Evolutionary conservation across 2,113 vertebrate species (phyloP), one percentile per base, ranked within the genome.

Genomic region (Nematolebias whitei): DNA sequence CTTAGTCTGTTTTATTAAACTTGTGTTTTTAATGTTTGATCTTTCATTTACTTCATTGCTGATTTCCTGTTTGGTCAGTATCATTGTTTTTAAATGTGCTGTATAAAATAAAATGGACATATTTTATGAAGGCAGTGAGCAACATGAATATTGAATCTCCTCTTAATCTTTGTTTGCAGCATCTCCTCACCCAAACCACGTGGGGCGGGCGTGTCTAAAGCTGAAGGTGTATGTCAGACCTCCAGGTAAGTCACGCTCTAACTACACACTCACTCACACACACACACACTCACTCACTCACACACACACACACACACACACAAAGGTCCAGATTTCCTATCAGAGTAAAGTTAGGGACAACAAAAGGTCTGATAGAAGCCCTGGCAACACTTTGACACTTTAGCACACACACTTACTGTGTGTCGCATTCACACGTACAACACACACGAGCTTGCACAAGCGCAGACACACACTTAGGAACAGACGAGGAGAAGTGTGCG

Each of bases 151-250:
- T 26, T 14, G 75, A 61, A 84, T 87, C 68, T 78, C 26, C 61
- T 64, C 75, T 82, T 66, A 60, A 68, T 82, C 54, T 82, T 45
- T 89, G 76, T 74, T 89, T 63, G 0, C 88, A 96, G 96, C 96
- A 1, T 94, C 96, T 0, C 94, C 95, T 6, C 95, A 95, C 11
- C 94, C 94, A 0, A 96, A 94, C 76, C 84, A 87, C 4, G 94
- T 96, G 86, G 96, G 96, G 83, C 91, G 88, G 68, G 92, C 93
- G 78, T 97, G 96, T 93, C 92, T 97, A 88, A 94, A 95, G 85
- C 91, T 97, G 88, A 97, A 96, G 90, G 96, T 96, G 76, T 97
- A 96, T 0, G 96, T 95, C 57, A 92, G 94, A 71, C 95, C 95
- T 19, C 94, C 94, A 63, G 95, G 95, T 95, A 63, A 94, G 93